phyloP scores from a whole-genome alignment of 1,140 invertebrate genomes.

The Lutraria rhynchaena region DNA sequence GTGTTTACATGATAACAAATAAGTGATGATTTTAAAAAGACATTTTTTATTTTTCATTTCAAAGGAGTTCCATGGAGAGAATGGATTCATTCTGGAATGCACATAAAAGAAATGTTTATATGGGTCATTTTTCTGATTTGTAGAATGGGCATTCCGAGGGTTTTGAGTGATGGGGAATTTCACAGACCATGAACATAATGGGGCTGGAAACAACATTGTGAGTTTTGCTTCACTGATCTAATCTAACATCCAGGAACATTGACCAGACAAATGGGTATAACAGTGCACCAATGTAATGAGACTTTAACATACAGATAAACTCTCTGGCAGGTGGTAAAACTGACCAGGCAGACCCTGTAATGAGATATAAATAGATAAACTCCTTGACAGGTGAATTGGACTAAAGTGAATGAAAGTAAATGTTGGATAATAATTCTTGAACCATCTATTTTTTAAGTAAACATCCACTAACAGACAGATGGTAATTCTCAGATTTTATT shows the following conservation, averaged over 20 bases:
- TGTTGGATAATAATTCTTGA: too few relatives aligned
- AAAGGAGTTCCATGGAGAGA: too few relatives aligned
- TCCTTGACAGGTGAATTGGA: too few relatives aligned
- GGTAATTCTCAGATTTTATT: too few relatives aligned
- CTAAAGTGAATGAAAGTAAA: too few relatives aligned
- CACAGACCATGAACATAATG: conserved; percentile 34
- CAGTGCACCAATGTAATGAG: background rate
- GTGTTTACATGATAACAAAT: too few relatives aligned
- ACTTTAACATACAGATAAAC: background rate
- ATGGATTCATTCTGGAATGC: conserved; percentile 17
- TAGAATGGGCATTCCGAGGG: conserved; percentile 2
- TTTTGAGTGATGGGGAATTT: conserved; percentile 31
- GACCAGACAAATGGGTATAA: background rate
- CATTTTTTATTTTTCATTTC: too few relatives aligned
- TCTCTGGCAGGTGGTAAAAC: background rate
- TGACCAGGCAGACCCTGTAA: background rate
- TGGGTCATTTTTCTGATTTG: conserved; percentile 47
- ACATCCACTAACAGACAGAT: too few relatives aligned
- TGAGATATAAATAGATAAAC: background rate
- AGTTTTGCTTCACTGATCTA: conserved; percentile 27
- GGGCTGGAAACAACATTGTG: conserved; percentile 10
- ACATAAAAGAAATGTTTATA: conserved; percentile 40
- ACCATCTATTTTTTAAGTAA: too few relatives aligned
- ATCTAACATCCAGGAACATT: background rate
- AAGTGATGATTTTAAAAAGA: too few relatives aligned